These are phyloP conservation scores for Cerastoderma edule DNA, from an alignment of 2,888 invertebrate genomes.

Conservation along the genomic window DNA sequence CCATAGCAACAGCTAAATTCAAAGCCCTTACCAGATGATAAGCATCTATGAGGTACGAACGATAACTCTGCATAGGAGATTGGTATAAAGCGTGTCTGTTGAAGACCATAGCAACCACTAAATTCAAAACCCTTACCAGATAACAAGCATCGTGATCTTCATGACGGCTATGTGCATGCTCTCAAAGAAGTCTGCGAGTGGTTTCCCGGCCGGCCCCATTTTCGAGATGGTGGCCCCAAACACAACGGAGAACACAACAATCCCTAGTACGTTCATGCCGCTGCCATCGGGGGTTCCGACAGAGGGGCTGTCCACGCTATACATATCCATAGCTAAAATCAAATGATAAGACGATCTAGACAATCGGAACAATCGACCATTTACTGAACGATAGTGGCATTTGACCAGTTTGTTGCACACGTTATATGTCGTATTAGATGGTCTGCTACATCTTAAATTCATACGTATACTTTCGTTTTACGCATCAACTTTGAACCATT, in stretches of 20 bases:
- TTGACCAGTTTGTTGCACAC: too few relatives aligned
- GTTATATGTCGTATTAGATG: too few relatives aligned
- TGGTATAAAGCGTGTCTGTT: too few relatives aligned
- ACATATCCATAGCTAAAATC: slow-evolving; percentile 20
- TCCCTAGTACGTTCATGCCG: slow-evolving; percentile 84
- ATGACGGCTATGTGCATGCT: slow-evolving; percentile 96
- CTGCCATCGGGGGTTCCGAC: slow-evolving; percentile 60
- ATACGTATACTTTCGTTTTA: too few relatives aligned
- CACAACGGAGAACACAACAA: slow-evolving; percentile 85
- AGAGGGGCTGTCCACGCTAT: slow-evolving; percentile 43
- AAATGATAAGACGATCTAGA: not conserved
- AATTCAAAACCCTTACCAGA: slow-evolving; percentile 94
- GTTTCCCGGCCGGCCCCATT: slow-evolving; percentile 92
- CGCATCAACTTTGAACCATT: too few relatives aligned
- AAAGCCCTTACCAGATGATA: slow-evolving; percentile 96
- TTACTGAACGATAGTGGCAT: too few relatives aligned
- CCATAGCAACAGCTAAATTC: too few relatives aligned
- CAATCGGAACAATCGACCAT: too few relatives aligned
- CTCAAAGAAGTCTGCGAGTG: slow-evolving; percentile 93
- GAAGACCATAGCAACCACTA: too few relatives aligned
- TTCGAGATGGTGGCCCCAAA: slow-evolving; percentile 95
- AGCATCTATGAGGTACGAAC: too few relatives aligned
- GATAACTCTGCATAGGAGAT: too few relatives aligned
- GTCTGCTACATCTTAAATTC: too few relatives aligned
- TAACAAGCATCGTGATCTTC: slow-evolving; percentile 97